Conservation (phyloP, 2,888 invertebrate genomes). For the Encarsia formosa region DNA sequence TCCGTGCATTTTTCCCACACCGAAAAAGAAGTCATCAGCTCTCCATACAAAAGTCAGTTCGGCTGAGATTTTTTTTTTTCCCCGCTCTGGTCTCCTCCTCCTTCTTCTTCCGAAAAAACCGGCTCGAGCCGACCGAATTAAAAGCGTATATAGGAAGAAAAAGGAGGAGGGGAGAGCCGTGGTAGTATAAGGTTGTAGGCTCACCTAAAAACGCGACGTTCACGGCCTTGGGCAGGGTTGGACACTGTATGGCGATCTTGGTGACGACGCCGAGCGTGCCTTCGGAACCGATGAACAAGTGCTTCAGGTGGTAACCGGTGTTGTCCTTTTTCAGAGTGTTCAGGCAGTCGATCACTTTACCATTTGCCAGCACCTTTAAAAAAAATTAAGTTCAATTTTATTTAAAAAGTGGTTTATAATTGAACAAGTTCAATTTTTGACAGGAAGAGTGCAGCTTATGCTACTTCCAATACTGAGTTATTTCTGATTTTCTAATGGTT, state of each 20-base stretch:
- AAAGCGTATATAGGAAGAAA: background rate
- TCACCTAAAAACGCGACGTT: constrained; percentile 83
- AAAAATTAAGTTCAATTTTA: too few relatives aligned
- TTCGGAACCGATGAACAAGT: constrained; percentile 96
- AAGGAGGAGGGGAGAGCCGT: background rate
- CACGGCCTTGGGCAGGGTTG: constrained; percentile 74
- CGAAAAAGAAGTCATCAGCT: too few relatives aligned
- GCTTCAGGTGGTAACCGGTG: constrained; percentile 94
- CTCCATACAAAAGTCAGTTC: too few relatives aligned
- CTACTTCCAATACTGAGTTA: too few relatives aligned
- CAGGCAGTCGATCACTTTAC: constrained; percentile 80
- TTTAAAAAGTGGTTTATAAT: too few relatives aligned
- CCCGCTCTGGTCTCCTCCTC: background rate
- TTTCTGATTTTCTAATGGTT: too few relatives aligned
- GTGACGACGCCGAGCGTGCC: constrained; percentile 94
- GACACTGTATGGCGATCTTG: constrained; percentile 86
- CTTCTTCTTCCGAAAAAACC: background rate
- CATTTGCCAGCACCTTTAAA: constrained; percentile 80
- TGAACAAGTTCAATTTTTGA: too few relatives aligned
- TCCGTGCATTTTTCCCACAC: too few relatives aligned
- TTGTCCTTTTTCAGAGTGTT: constrained; percentile 91
- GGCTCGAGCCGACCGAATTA: background rate
- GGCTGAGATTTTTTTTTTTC: too few relatives aligned
- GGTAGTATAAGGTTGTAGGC: background rate
- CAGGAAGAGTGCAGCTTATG: too few relatives aligned